phyloP scores from a whole-genome alignment of 2,797 vertebrate genomes.

The Enteromius treurensis region DNA sequence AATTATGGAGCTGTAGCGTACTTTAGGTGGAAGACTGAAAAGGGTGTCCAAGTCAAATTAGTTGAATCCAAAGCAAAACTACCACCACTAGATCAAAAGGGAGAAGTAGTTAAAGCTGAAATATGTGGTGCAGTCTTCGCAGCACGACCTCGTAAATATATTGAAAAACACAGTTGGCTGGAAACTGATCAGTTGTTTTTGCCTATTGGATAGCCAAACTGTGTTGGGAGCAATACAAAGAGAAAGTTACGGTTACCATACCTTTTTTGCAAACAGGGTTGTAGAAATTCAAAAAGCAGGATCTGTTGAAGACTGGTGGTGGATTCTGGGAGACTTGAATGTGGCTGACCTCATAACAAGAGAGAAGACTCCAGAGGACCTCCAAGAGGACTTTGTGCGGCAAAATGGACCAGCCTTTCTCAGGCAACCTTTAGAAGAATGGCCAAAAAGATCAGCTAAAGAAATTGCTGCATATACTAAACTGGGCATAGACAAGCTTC shows the following conservation, averaged over 20 bases:
- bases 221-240: neutral
- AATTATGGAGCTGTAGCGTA: neutral
- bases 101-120: neutral
- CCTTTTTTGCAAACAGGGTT: neutral
- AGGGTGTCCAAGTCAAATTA: neutral
- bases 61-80: neutral
- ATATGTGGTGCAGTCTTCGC: neutral
- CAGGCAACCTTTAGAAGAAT: neutral
- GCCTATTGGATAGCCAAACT: neutral
- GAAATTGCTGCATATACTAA: neutral
- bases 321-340: neutral
- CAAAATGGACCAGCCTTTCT: neutral
- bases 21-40: neutral
- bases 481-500: neutral
- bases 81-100: neutral
- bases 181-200: neutral
- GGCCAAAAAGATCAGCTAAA: neutral
- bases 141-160: neutral
- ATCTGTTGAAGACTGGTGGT: neutral
- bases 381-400: neutral
- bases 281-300: neutral
- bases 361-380: neutral
- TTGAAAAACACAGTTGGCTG: neutral
- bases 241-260: neutral
- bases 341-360: neutral